Base-by-base conservation (phyloP, 2,888 invertebrate species). In the Chaetoderma sp. region DNA sequence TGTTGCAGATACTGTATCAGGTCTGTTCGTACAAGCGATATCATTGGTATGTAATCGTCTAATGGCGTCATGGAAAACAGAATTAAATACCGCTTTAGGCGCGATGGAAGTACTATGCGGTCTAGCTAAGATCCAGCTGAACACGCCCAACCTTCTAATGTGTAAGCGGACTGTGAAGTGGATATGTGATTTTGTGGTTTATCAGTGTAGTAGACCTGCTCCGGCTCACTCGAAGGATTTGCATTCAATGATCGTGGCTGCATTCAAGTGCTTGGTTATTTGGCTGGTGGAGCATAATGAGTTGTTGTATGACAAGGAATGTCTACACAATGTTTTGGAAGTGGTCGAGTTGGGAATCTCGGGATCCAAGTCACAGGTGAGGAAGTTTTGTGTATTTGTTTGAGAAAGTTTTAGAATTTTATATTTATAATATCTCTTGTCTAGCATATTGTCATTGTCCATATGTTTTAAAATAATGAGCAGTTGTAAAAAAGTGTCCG, bases 331-430 rank as follows among this genome's bases (percentile, higher is more conserved):
- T 36, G 94, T 99, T 60, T 90, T 98, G 69, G 98, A 99, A 88
- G 97, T 98, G 0, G 95, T 98, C 1, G 98, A 99, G 86, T 90
- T 98, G 28, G 99, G 99, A 60, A 95, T 99, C 62, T 97, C 98
- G 0, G 99, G 99, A 18, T 92, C 94, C 6, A 98, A 97, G 88
- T 90, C 90, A 47, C 88, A 89, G 87, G 89, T 89, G 80, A 69
- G 60, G 61, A 50, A 36, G 2, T 39, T n/a, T n/a, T n/a, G n/a
- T n/a, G n/a, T n/a, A n/a, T n/a, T n/a, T n/a, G 13, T 16, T 10
- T 13, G 47, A 21, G 13, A 23, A n/a, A n/a, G n/a, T n/a, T n/a
- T n/a, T n/a, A n/a, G n/a, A n/a, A n/a, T n/a, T n/a, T n/a, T 39
- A 13, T 52, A 30, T 5, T 50, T 63, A n/a, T 49, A 10, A 25